phyloP scores from a whole-genome alignment of 2,113 vertebrate species.

The Chamaetylas fuelleborni region DNA sequence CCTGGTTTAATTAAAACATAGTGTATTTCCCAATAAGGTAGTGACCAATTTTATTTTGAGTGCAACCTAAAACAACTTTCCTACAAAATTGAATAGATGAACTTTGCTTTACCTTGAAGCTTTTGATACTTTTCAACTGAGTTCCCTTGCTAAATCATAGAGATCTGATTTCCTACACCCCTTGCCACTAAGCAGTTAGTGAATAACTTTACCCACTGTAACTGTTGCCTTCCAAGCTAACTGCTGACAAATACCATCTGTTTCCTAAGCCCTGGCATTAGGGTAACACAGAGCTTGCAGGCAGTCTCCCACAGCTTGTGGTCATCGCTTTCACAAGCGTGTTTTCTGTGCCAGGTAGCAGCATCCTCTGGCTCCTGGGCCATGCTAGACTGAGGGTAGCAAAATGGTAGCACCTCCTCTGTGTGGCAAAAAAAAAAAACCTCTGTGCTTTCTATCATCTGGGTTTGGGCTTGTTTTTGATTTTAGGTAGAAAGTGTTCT shows the following conservation, averaged over 20 bases:
- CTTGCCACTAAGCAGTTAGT: background rate
- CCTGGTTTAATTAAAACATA: conserved; percentile 12
- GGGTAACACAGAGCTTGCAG: background rate
- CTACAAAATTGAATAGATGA: background rate
- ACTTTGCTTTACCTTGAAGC: background rate
- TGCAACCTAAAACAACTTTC: background rate
- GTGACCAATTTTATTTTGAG: background rate
- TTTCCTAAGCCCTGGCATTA: background rate
- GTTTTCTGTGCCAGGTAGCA: background rate
- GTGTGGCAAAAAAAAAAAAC: background rate
- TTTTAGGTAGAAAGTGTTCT: background rate
- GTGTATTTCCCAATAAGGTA: conserved; percentile 19
- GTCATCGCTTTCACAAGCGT: rapidly evolving
- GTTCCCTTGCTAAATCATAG: background rate
- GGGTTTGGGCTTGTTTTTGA: background rate
- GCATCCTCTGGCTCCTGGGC: background rate
- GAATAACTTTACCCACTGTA: background rate
- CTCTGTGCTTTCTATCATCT: background rate
- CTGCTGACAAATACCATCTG: background rate
- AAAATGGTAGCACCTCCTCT: background rate
- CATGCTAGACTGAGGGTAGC: background rate
- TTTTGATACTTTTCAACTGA: background rate
- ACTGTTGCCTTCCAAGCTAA: background rate
- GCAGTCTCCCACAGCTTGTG: background rate
- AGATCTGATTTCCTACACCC: background rate